Conservation (phyloP, 2,113 vertebrate species). For the Chitala chitala region DNA sequence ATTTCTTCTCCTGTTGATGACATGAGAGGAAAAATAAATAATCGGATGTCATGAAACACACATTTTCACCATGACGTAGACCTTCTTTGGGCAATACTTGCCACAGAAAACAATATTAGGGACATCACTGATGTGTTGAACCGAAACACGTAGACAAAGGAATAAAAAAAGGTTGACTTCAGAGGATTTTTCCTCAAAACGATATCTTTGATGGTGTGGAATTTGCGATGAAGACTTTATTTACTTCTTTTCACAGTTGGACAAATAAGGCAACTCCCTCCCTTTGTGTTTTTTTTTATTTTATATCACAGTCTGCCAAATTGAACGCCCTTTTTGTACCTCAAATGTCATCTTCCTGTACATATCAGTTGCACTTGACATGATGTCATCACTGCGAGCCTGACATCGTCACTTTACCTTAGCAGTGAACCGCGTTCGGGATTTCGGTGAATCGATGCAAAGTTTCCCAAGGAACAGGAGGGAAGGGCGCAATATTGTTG, state of each 20-base stretch:
- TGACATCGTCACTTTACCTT: conserved; percentile 23
- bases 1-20: conserved; percentile 35
- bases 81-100: conserved; percentile 41
- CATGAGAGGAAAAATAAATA: conserved; percentile 38
- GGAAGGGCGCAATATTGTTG: conserved; percentile 27
- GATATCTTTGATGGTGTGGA: conserved; percentile 56
- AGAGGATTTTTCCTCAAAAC: conserved; percentile 35
- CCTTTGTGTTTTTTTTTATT: conserved; percentile 33
- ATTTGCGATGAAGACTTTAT: conserved; percentile 57
- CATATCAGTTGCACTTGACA: conserved; percentile 60
- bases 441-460: conserved; percentile 30
- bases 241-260: conserved; percentile 52
- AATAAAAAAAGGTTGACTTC: conserved; percentile 13
- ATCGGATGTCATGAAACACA: conserved; percentile 46
- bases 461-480: conserved; percentile 38
- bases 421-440: conserved; percentile 25
- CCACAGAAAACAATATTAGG: conserved; percentile 43
- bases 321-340: conserved; percentile 48
- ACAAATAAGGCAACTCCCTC: background rate
- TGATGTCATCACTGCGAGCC: conserved; percentile 38
- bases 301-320: conserved; percentile 59
- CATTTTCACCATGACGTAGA: conserved; percentile 48
- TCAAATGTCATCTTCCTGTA: conserved; percentile 48
- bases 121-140: conserved; percentile 36
- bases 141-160: conserved; percentile 37